phyloP scores from a whole-genome alignment of 1,140 invertebrate genomes.

The Ditylenchus dipsaci region DNA sequence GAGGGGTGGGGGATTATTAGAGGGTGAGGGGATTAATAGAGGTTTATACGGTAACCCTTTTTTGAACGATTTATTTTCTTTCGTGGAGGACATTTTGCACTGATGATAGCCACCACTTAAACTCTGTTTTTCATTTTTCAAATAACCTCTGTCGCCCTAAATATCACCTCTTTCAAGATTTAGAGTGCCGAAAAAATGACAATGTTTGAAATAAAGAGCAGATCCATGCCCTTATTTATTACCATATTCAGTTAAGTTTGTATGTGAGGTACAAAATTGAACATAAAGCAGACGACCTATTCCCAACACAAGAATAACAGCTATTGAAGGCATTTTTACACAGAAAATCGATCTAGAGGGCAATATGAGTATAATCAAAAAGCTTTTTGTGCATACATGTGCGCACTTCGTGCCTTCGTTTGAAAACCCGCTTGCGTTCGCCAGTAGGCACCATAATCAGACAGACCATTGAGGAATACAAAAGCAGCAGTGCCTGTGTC shows the following conservation, averaged over 20 bases:
- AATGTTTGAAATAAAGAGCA: too few relatives aligned
- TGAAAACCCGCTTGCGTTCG: not conserved
- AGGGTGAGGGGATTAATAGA: too few relatives aligned
- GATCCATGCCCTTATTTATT: too few relatives aligned
- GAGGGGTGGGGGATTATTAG: too few relatives aligned
- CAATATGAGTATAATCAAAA: not conserved
- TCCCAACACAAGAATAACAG: constrained; percentile 65
- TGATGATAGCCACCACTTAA: too few relatives aligned
- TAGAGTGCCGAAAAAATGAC: too few relatives aligned
- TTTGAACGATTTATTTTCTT: too few relatives aligned
- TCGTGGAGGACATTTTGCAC: too few relatives aligned
- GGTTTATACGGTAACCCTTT: too few relatives aligned
- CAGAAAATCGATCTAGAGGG: constrained; percentile 30
- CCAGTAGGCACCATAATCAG: constrained; percentile 1
- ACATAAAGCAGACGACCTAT: constrained; percentile 64
- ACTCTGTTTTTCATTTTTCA: too few relatives aligned
- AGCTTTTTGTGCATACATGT: not conserved
- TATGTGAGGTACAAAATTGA: constrained; percentile 70
- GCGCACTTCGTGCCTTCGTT: not conserved
- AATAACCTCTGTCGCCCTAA: too few relatives aligned
- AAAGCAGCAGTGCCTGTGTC: constrained; percentile 86
- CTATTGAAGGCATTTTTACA: constrained; percentile 21
- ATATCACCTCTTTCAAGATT: too few relatives aligned
- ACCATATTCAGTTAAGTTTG: constrained; percentile 86
- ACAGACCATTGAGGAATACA: constrained; percentile 67